These are phyloP conservation scores for Therioaphis trifolii DNA, from an alignment of 2,888 invertebrate species.

Conservation along the genomic window DNA sequence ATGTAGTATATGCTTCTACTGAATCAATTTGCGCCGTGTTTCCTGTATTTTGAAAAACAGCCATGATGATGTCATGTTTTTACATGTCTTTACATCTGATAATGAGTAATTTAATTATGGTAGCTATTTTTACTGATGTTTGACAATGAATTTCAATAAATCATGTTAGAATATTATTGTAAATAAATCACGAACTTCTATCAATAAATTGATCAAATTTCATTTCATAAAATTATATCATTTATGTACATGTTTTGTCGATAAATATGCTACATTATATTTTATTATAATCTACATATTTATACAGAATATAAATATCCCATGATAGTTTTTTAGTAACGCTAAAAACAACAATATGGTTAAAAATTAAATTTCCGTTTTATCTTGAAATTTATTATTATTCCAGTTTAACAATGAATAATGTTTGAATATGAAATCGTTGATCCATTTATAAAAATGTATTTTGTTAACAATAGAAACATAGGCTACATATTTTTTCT, in stretches of 20 bases:
- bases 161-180: too few species aligned
- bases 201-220: too few species aligned
- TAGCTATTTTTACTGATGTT: neutral
- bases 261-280: neutral
- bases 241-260: too few species aligned
- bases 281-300: too few species aligned
- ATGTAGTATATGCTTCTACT: neutral
- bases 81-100: neutral
- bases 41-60: slow-evolving; percentile 38
- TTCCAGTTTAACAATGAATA: neutral
- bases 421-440: neutral
- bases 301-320: slow-evolving; percentile 2
- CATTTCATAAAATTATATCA: too few species aligned
- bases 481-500: too few species aligned
- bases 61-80: slow-evolving; percentile 28
- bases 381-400: slow-evolving; percentile 2
- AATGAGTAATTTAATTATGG: neutral
- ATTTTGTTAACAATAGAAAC: neutral
- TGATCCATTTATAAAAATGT: neutral
- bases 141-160: slow-evolving; percentile 9
- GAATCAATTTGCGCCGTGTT: slow-evolving; percentile 28
- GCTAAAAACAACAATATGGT: neutral
- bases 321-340: too few species aligned
- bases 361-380: slow-evolving; percentile 22
- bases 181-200: too few species aligned